phyloP scores from a whole-genome alignment of 2,888 invertebrate genomes.

The Dicycla oo region DNA sequence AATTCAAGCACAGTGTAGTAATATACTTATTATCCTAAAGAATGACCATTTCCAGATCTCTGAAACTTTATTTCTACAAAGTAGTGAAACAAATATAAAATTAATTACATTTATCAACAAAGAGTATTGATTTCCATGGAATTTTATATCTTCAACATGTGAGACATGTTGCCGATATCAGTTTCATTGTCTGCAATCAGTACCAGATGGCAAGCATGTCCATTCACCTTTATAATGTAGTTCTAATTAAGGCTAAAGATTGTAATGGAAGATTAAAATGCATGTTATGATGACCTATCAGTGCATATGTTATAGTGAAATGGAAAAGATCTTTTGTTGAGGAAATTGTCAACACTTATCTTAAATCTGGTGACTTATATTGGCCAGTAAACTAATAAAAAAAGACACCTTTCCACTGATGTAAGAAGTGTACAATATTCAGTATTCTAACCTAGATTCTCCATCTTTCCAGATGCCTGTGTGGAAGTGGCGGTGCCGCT shows the following conservation, averaged over 20 bases:
- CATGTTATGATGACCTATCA: conserved; percentile 13
- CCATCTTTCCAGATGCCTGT: conserved; percentile 83
- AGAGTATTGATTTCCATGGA: conserved; percentile 23
- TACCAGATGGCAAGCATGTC: conserved; percentile 56
- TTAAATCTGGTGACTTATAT: not conserved
- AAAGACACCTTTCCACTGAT: not conserved
- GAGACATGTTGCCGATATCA: conserved; percentile 14
- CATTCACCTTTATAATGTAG: conserved; percentile 63
- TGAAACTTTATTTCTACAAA: too few relatives aligned
- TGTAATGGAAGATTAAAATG: conserved; percentile 18
- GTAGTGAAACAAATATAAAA: not conserved
- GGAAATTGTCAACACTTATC: not conserved
- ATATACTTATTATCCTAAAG: too few relatives aligned
- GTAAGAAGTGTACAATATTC: not conserved
- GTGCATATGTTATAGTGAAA: not conserved
- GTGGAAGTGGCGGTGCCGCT: conserved; percentile 85
- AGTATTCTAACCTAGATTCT: conserved; percentile 41
- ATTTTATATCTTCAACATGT: conserved; percentile 28
- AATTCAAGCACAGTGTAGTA: too few relatives aligned
- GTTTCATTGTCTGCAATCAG: conserved; percentile 51
- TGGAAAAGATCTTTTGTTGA: conserved; percentile 8
- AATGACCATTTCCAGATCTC: too few relatives aligned
- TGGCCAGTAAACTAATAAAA: not conserved
- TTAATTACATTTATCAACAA: conserved; percentile 16
- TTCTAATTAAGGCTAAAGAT: conserved; percentile 27